These are phyloP conservation scores for Chironex yamaguchii DNA, from an alignment of 30 jellyfish, hydroid and myxozoan species.

Conservation along the genomic window DNA sequence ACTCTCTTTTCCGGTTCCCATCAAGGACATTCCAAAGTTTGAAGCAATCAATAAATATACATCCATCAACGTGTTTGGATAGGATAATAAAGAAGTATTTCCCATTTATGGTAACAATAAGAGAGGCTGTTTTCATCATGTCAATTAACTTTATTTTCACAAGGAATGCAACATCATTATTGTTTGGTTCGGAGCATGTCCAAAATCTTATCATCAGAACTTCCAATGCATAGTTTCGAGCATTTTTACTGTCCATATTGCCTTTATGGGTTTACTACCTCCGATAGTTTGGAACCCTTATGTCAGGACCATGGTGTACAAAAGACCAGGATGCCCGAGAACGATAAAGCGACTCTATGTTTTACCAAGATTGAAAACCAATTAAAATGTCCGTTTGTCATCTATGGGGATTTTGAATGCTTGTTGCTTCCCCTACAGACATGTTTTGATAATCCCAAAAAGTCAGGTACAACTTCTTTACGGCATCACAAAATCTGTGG, in stretches of 20 bases:
- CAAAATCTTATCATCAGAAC: too few species aligned
- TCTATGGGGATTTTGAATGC: constrained; percentile 59
- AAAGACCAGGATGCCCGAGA: constrained; percentile 29
- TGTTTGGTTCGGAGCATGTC: too few species aligned
- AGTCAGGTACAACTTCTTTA: constrained; percentile 2
- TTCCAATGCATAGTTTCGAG: constrained; percentile 5
- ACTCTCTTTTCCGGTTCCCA: too few species aligned
- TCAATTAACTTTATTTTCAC: too few species aligned
- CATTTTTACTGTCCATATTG: constrained; percentile 47
- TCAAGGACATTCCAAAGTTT: too few species aligned
- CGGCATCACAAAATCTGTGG: constrained; percentile 51
- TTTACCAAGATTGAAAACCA: constrained; percentile 32
- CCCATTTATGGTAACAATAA: too few species aligned
- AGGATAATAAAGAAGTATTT: too few species aligned
- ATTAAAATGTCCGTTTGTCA: constrained; percentile 43
- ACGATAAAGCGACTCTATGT: not conserved
- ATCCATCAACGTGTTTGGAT: too few species aligned
- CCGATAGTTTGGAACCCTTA: not conserved
- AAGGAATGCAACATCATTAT: too few species aligned
- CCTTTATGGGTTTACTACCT: constrained; percentile 33
- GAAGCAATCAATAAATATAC: too few species aligned
- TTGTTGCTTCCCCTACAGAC: constrained; percentile 9
- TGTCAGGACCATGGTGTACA: constrained; percentile 57
- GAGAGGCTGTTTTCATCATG: too few species aligned
- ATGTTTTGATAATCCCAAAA: not conserved